phyloP scores from a whole-genome alignment of 2,113 vertebrate species.

The Onychostoma macrolepis region DNA sequence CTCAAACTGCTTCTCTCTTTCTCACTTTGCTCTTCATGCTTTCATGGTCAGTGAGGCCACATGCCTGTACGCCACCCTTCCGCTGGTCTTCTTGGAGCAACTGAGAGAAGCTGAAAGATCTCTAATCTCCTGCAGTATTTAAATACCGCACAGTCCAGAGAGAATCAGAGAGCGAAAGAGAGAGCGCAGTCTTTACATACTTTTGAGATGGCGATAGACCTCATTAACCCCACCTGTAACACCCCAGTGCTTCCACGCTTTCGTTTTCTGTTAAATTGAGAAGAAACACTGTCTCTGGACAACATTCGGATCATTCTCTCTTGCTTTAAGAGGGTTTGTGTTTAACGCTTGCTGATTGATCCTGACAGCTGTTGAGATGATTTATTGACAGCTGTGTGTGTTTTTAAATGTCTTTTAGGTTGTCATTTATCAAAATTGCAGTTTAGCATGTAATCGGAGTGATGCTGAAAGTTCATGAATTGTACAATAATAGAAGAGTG shows the following conservation, averaged over 20 bases:
- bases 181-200: not conserved
- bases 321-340: not conserved
- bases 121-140: slow-evolving; percentile 38
- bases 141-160: slow-evolving; percentile 44
- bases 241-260: not conserved
- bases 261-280: not conserved
- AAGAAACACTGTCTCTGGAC: not conserved
- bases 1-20: not conserved
- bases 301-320: not conserved
- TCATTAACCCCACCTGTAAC: slow-evolving; percentile 19
- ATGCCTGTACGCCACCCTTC: slow-evolving; percentile 22
- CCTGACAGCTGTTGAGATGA: slow-evolving; percentile 33
- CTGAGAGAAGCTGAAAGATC: slow-evolving; percentile 23
- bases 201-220: slow-evolving; percentile 12
- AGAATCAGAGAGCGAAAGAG: not conserved
- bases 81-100: not conserved
- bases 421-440: slow-evolving; percentile 31
- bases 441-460: not conserved
- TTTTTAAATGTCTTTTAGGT: slow-evolving; percentile 42
- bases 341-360: slow-evolving; percentile 21
- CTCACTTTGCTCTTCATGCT: not conserved
- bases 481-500: not conserved
- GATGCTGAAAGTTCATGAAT: slow-evolving; percentile 37
- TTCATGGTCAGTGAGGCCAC: slow-evolving; percentile 15
- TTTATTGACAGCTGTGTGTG: slow-evolving; percentile 66